Percentiles rank a stretch among this genome's conserved stretches.
Conservation (phyloP, 1,140 invertebrate genomes). For the Armadillidium nasatum region DNA sequence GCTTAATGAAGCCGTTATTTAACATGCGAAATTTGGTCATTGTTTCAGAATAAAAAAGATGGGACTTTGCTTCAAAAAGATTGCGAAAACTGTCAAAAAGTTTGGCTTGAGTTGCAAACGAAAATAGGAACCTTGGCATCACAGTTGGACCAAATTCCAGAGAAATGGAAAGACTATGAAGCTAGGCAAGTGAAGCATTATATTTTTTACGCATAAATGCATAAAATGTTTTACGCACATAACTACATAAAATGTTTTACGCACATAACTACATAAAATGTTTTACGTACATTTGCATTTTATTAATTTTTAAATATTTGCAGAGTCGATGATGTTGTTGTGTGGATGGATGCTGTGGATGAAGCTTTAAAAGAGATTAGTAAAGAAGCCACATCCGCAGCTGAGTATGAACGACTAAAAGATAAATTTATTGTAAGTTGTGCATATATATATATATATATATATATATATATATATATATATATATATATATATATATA, state of each 20-base stretch:
- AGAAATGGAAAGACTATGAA: slow-evolving; percentile 82
- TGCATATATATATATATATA: too few relatives aligned
- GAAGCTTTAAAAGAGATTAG: slow-evolving; percentile 72
- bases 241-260: too few relatives aligned
- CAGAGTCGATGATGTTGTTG: slow-evolving; percentile 73
- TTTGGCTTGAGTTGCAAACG: slow-evolving; percentile 67
- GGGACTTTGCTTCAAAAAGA: slow-evolving; percentile 63
- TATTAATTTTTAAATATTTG: slow-evolving; percentile 30
- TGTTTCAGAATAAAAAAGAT: slow-evolving; percentile 39
- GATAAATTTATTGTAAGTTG: slow-evolving; percentile 71
- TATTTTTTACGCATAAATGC: too few relatives aligned
- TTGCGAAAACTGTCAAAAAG: slow-evolving; percentile 61
- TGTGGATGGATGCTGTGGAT: slow-evolving; percentile 87
- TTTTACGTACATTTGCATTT: too few relatives aligned
- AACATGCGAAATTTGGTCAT: background rate
- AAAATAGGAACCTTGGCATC: slow-evolving; percentile 67
- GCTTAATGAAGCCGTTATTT: background rate
- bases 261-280: too few relatives aligned
- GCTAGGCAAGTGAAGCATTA: slow-evolving; percentile 57
- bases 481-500: too few relatives aligned
- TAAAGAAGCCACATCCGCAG: slow-evolving; percentile 72
- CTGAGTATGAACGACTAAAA: slow-evolving; percentile 59
- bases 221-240: too few relatives aligned
- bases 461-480: too few relatives aligned
- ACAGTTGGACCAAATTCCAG: slow-evolving; percentile 78